These are phyloP conservation scores for Resseliella maxima DNA, from an alignment of 2,888 invertebrate species.

Conservation along the genomic window DNA sequence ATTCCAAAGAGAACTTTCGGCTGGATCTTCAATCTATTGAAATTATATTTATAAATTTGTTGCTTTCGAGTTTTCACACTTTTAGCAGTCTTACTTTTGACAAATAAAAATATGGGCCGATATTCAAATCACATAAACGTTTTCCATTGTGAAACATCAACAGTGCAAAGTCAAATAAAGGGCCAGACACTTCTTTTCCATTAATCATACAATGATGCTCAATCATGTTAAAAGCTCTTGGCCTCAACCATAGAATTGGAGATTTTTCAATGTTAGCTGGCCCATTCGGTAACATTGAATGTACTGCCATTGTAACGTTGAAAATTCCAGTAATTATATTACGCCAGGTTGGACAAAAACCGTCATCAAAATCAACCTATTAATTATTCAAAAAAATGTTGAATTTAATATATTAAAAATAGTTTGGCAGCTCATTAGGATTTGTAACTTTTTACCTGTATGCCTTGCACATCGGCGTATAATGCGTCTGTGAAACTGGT, in stretches of 20 bases:
- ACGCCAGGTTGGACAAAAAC: constrained; percentile 78
- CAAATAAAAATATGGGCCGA: constrained; percentile 79
- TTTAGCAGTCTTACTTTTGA: constrained; percentile 68
- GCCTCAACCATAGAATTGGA: constrained; percentile 75
- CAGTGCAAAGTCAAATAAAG: constrained; percentile 77
- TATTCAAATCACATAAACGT: constrained; percentile 69
- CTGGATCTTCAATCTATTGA: constrained; percentile 70
- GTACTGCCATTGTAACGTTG: constrained; percentile 72
- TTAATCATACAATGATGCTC: constrained; percentile 75
- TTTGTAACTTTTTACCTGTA: constrained; percentile 68
- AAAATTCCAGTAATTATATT: constrained; percentile 75
- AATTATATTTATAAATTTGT: not conserved
- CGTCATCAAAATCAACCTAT: constrained; percentile 76
- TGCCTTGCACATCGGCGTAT: constrained; percentile 71
- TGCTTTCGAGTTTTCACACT: not conserved
- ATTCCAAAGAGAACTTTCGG: constrained; percentile 77
- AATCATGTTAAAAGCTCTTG: constrained; percentile 80
- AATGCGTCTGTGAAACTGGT: constrained; percentile 71
- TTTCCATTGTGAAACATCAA: constrained; percentile 75
- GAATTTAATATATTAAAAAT: too few relatives aligned
- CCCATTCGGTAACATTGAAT: constrained; percentile 69
- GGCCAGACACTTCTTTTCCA: constrained; percentile 73
- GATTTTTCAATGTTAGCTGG: constrained; percentile 69
- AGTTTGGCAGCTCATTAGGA: too few relatives aligned
- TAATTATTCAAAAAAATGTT: too few relatives aligned